Percentiles rank a stretch among this genome's conserved stretches.
phyloP scores from a whole-genome alignment of 2,113 vertebrate species.

The Orycteropus afer region DNA sequence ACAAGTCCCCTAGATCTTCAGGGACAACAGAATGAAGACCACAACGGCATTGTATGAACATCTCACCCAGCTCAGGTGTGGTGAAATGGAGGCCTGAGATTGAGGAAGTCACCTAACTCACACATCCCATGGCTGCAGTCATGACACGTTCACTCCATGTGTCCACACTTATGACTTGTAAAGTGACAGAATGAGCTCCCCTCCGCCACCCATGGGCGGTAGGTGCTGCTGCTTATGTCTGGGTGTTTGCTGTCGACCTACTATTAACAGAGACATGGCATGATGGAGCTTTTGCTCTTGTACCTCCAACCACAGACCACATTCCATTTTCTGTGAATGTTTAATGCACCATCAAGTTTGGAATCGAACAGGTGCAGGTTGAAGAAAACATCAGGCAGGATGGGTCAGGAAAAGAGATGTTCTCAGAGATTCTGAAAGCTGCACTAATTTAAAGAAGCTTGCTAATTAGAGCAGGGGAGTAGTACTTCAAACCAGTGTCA shows the following conservation, averaged over 20 bases:
- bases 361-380: conserved; percentile 16
- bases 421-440: not conserved
- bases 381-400: not conserved
- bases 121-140: not conserved
- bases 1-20: not conserved
- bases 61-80: not conserved
- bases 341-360: conserved; percentile 12
- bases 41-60: too few relatives aligned
- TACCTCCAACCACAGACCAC: conserved; percentile 53
- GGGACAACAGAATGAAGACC: not conserved
- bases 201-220: not conserved
- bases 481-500: not conserved
- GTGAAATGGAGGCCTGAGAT: not conserved
- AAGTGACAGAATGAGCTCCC: not conserved
- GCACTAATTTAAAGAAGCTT: not conserved
- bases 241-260: conserved; percentile 17
- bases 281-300: not conserved
- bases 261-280: conserved; percentile 11
- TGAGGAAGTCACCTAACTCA: not conserved
- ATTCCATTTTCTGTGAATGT: conserved; percentile 58
- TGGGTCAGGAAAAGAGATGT: not conserved
- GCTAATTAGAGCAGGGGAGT: not conserved
- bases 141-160: not conserved
- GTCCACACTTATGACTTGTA: not conserved
- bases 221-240: not conserved